phyloP scores from a whole-genome alignment of 2,797 vertebrate species.

The Chromis chromis region DNA sequence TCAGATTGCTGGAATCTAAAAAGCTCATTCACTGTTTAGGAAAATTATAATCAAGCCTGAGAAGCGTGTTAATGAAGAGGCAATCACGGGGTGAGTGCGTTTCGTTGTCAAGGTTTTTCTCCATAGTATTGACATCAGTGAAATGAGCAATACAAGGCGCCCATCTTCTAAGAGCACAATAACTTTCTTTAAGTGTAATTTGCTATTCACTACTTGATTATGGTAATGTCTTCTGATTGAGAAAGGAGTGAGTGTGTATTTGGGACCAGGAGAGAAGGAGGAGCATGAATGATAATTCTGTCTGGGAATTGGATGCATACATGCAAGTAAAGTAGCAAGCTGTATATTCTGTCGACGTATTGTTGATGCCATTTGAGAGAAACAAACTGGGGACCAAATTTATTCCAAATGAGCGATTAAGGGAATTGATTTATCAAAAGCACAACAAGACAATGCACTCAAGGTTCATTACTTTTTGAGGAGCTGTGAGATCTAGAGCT shows the following conservation, averaged over 20 bases:
- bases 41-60: constrained; percentile 61
- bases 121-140: constrained; percentile 38
- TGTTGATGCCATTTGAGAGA: constrained; percentile 51
- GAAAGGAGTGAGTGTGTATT: constrained; percentile 24
- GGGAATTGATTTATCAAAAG: constrained; percentile 58
- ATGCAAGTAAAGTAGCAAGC: constrained; percentile 26
- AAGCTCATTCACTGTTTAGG: constrained; percentile 26
- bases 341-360: constrained; percentile 55
- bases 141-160: constrained; percentile 18
- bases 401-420: constrained; percentile 71
- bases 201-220: constrained; percentile 58
- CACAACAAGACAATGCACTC: constrained; percentile 80
- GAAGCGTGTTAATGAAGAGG: constrained; percentile 61
- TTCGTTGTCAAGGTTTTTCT: constrained; percentile 59
- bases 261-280: constrained; percentile 17
- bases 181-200: constrained; percentile 41
- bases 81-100: constrained; percentile 58
- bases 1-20: constrained; percentile 39
- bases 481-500: constrained; percentile 53
- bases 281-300: constrained; percentile 38
- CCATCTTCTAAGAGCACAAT: constrained; percentile 12
- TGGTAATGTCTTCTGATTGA: constrained; percentile 60
- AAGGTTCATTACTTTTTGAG: constrained; percentile 77
- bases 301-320: constrained; percentile 27
- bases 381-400: constrained; percentile 69